Evolutionary conservation across 2,888 invertebrate genomes (phyloP).

Genomic region (Eupithecia tripunctaria): DNA sequence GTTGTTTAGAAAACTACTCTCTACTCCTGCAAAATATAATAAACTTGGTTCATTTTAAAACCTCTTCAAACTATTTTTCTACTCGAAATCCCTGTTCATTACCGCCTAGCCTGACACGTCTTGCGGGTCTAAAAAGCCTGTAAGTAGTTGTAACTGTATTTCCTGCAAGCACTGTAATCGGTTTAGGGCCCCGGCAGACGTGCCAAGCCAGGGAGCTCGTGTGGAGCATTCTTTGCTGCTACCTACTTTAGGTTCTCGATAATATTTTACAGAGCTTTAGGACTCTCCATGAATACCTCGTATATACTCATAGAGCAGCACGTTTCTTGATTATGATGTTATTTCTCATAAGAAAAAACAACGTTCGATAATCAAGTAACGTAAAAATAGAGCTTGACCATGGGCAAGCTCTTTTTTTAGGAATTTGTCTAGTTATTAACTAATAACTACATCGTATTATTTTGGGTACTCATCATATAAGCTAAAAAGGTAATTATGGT

Average conservation of each 20-base stretch:
- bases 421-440: not conserved
- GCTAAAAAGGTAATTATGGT: no score
- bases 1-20: not conserved
- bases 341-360: no score
- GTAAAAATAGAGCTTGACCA: no score
- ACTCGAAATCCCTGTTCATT: conserved; percentile 33
- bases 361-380: no score
- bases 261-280: not conserved
- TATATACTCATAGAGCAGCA: no score
- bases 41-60: conserved; percentile 7
- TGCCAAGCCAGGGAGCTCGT: conserved; percentile 57
- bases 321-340: no score
- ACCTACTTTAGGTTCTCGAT: conserved; percentile 31
- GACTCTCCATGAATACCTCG: not conserved
- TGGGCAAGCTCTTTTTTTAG: not conserved
- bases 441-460: not conserved
- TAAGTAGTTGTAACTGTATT: conserved; percentile 65
- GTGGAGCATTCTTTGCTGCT: conserved; percentile 21
- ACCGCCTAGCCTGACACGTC: conserved; percentile 28
- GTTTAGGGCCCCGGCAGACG: conserved; percentile 65
- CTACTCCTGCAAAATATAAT: not conserved
- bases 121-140: conserved; percentile 37
- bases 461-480: not conserved
- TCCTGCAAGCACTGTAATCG: conserved; percentile 65
- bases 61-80: conserved; percentile 16